A percentile compares a stretch with the other conserved stretches of the same genome.
Conservation (phyloP, 2,797 vertebrate genomes). For the Ptychadena robeensis region DNA sequence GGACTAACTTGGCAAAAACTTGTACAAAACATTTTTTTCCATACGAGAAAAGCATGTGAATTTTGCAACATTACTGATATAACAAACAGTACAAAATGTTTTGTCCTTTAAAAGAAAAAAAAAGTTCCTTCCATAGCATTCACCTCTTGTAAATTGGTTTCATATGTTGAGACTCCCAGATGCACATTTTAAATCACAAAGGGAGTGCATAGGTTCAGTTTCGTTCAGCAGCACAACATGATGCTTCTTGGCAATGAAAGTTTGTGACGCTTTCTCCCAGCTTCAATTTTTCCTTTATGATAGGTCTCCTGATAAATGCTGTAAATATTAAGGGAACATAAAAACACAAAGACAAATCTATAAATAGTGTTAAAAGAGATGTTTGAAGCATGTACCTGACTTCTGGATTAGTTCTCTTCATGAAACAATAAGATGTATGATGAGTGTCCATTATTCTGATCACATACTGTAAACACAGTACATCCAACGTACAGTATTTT, state of each 20-base stretch:
- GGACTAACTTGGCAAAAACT: no score
- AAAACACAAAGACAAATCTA: background rate
- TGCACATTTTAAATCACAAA: constrained; percentile 5
- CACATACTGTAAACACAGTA: no score
- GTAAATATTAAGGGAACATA: background rate
- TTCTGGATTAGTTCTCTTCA: no score
- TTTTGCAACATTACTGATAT: background rate
- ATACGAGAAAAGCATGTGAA: background rate
- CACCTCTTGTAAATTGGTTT: constrained; percentile 17
- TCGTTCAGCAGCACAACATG: constrained; percentile 12
- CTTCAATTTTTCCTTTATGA: background rate
- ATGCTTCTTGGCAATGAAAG: constrained; percentile 8
- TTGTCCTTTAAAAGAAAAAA: background rate
- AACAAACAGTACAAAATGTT: background rate
- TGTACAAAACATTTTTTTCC: no score
- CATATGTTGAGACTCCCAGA: constrained; percentile 17
- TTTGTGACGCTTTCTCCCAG: background rate
- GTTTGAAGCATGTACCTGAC: no score
- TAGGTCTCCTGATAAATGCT: constrained; percentile 1
- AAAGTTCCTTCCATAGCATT: constrained; percentile 15
- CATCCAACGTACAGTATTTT: no score
- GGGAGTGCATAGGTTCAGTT: background rate
- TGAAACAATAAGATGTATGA: no score
- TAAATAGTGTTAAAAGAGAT: no score
- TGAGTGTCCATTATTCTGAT: no score